Conservation (phyloP, 2,797 vertebrate species). For the Pseudochirops cupreus region DNA sequence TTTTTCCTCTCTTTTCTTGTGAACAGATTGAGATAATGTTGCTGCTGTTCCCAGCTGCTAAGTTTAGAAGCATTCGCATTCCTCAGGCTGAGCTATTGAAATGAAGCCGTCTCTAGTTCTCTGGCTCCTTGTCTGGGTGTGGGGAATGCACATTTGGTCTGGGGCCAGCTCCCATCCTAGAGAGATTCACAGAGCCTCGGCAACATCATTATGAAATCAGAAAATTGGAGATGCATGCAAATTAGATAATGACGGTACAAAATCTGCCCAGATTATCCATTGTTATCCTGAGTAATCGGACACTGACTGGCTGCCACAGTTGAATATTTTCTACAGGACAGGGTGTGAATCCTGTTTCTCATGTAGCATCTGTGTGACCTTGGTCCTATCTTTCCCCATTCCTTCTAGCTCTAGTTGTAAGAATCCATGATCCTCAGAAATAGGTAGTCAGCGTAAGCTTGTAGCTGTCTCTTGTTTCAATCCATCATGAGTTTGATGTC, state of each 20-base stretch:
- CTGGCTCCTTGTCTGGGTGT: neutral
- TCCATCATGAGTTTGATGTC: neutral
- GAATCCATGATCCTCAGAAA: neutral
- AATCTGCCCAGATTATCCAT: neutral
- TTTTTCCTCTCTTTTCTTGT: neutral
- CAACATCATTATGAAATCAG: neutral
- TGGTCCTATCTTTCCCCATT: neutral
- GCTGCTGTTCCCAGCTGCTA: neutral
- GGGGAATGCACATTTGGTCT: neutral
- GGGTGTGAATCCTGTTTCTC: neutral
- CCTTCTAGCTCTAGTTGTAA: neutral
- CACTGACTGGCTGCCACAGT: rapidly evolving
- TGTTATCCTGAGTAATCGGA: neutral
- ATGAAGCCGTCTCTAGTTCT: neutral
- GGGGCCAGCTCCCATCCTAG: neutral
- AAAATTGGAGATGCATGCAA: too few species aligned
- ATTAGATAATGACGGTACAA: too few species aligned
- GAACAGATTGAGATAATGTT: neutral
- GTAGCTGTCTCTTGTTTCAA: neutral
- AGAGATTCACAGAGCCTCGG: neutral
- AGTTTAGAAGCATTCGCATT: neutral
- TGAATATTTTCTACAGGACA: neutral
- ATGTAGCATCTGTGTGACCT: neutral
- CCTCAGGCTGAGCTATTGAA: neutral
- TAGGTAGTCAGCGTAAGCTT: neutral